A percentile compares a stretch with the other conserved stretches of the same genome.
Conservation (phyloP, 2,888 invertebrate genomes). For the Doris montereyensis region DNA sequence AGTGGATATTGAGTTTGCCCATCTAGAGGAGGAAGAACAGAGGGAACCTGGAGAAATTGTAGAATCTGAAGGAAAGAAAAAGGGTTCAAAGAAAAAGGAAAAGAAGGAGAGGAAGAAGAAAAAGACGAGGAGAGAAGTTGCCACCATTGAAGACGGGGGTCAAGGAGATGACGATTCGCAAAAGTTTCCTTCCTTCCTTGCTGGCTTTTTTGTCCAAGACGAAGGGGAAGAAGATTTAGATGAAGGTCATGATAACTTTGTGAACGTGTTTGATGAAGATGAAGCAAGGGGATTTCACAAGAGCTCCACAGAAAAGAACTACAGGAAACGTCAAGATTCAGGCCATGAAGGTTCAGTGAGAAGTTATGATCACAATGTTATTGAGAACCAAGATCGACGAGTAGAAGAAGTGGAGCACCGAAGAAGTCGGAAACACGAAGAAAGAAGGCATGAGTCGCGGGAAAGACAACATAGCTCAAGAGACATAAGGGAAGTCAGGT, state of each 20-base stretch:
- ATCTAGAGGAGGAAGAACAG: slow-evolving; percentile 33
- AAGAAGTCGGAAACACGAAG: slow-evolving; percentile 35
- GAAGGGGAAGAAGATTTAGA: slow-evolving; percentile 40
- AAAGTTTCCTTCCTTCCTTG: slow-evolving; percentile 35
- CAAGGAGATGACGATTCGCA: slow-evolving; percentile 45
- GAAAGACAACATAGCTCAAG: slow-evolving; percentile 13
- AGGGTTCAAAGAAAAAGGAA: slow-evolving; percentile 11
- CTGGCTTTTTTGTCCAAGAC: slow-evolving; percentile 44
- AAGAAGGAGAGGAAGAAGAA: slow-evolving; percentile 37
- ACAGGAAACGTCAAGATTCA: slow-evolving; percentile 25
- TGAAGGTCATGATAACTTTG: background rate
- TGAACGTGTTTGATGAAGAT: slow-evolving; percentile 2
- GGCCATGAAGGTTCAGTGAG: slow-evolving; percentile 29
- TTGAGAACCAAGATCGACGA: background rate
- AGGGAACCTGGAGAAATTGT: slow-evolving; percentile 40
- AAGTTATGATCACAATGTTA: slow-evolving; percentile 13
- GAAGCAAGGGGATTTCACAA: background rate
- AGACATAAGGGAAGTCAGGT: slow-evolving; percentile 62
- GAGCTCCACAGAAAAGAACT: background rate
- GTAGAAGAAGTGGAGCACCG: slow-evolving; percentile 29
- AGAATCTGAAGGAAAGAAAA: slow-evolving; percentile 28
- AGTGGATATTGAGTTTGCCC: background rate
- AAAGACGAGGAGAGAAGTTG: slow-evolving; percentile 29
- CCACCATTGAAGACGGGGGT: slow-evolving; percentile 38
- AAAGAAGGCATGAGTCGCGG: slow-evolving; percentile 34